A percentile compares a stretch with the other conserved stretches of the same genome.
phyloP scores from a whole-genome alignment of 2,797 vertebrate species.

The Karalla daura region DNA sequence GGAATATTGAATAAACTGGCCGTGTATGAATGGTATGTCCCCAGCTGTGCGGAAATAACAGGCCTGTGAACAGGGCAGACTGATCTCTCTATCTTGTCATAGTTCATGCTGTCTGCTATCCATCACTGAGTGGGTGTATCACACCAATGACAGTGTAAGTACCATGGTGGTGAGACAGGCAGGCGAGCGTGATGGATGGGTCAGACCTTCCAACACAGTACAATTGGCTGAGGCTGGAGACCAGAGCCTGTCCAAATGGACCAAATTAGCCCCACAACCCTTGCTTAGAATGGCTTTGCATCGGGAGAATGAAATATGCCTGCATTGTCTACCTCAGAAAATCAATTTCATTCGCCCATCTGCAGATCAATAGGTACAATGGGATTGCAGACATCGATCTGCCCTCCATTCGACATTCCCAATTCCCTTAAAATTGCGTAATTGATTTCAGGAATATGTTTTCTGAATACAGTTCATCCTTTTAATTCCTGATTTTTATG shows the following conservation, averaged over 20 bases:
- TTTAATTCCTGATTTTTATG: constrained; percentile 31
- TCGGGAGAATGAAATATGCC: constrained; percentile 83
- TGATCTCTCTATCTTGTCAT: constrained; percentile 79
- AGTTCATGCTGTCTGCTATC: constrained; percentile 71
- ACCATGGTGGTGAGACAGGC: constrained; percentile 67
- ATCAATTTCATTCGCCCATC: constrained; percentile 83
- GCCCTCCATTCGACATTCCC: constrained; percentile 69
- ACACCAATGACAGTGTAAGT: constrained; percentile 73
- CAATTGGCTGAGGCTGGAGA: constrained; percentile 66
- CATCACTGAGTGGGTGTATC: constrained; percentile 72
- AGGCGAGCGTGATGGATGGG: constrained; percentile 75
- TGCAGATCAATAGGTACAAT: constrained; percentile 86
- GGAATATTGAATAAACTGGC: constrained; percentile 64
- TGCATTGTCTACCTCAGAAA: constrained; percentile 90
- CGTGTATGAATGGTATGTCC: constrained; percentile 53
- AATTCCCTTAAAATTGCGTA: constrained; percentile 70
- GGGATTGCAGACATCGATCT: constrained; percentile 80
- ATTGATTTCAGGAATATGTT: constrained; percentile 61
- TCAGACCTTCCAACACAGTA: constrained; percentile 53
- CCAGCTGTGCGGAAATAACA: constrained; percentile 57
- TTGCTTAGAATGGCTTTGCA: constrained; percentile 75
- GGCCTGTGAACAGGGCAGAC: constrained; percentile 55
- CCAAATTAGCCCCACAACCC: constrained; percentile 71
- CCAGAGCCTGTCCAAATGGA: constrained; percentile 72
- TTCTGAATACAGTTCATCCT: constrained; percentile 54